Evolutionary conservation across 2,888 invertebrate species (phyloP).

Genomic region (Oligia fasciuncula): DNA sequence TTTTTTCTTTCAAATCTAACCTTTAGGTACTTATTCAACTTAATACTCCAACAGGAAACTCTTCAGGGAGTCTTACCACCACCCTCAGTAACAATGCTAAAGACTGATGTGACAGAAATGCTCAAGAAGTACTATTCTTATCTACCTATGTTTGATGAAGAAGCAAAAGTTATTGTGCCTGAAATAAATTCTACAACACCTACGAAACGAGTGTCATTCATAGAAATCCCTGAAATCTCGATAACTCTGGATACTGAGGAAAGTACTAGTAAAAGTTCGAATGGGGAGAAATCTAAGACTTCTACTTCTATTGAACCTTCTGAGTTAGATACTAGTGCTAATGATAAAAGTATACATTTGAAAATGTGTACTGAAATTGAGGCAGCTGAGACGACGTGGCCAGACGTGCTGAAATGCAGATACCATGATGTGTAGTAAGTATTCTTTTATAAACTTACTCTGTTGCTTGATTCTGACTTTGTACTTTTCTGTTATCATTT

Average conservation of each 20-base stretch:
- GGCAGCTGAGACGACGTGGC: slow-evolving; percentile 88
- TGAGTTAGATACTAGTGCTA: slow-evolving; percentile 76
- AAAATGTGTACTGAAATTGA: slow-evolving; percentile 81
- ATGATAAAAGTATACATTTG: slow-evolving; percentile 79
- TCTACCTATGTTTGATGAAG: slow-evolving; percentile 86
- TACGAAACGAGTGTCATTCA: slow-evolving; percentile 83
- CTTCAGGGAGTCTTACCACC: slow-evolving; percentile 93
- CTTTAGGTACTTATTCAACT: not conserved
- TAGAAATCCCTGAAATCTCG: slow-evolving; percentile 79
- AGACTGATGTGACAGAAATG: slow-evolving; percentile 92
- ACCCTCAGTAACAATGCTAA: slow-evolving; percentile 92
- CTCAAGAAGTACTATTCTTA: slow-evolving; percentile 90
- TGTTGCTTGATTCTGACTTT: not conserved
- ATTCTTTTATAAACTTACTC: slow-evolving; percentile 30
- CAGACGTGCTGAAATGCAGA: slow-evolving; percentile 91
- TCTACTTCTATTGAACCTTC: slow-evolving; percentile 63
- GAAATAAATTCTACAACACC: slow-evolving; percentile 81
- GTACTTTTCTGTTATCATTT: not conserved
- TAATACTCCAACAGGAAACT: slow-evolving; percentile 84
- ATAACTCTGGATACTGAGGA: slow-evolving; percentile 49
- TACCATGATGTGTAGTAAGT: slow-evolving; percentile 94
- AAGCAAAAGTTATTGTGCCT: slow-evolving; percentile 72
- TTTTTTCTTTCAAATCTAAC: not conserved
- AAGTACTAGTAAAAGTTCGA: slow-evolving; percentile 41
- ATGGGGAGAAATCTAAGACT: slow-evolving; percentile 51